phyloP scores from a whole-genome alignment of 1,140 invertebrate genomes.

The Meloidogyne hapla region DNA sequence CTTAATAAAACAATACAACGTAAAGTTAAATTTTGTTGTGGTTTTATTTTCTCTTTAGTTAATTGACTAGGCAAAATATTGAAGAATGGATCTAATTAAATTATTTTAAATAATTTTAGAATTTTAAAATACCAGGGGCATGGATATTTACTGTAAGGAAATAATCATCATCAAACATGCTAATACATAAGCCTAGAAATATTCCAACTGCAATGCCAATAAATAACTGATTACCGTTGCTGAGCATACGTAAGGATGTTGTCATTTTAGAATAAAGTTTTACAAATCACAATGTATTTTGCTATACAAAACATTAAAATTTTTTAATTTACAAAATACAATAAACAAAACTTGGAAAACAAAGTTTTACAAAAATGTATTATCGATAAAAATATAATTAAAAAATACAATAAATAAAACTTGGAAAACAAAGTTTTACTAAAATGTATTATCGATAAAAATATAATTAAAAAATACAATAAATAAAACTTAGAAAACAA shows the following conservation, averaged over 20 bases:
- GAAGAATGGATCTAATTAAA: conserved; percentile 6
- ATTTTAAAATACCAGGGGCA: not conserved
- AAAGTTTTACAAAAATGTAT: not conserved
- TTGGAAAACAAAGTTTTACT: too few species aligned
- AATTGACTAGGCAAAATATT: conserved; percentile 17
- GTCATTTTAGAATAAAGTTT: not conserved
- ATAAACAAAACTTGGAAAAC: not conserved
- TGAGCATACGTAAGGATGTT: not conserved
- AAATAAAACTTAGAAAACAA: too few species aligned
- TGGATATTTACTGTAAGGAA: not conserved
- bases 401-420: too few species aligned
- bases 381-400: not conserved
- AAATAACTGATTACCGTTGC: not conserved
- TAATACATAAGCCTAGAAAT: conserved; percentile 21
- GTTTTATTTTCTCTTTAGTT: not conserved
- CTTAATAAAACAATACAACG: conserved; percentile 18
- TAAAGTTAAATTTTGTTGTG: not conserved
- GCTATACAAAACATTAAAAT: not conserved
- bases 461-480: too few species aligned
- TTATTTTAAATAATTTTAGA: not conserved
- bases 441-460: not conserved
- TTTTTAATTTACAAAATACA: not conserved
- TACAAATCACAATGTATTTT: not conserved
- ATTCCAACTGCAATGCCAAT: conserved; percentile 18
- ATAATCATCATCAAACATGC: conserved; percentile 4